Base-by-base conservation (phyloP, 2,888 invertebrate species). In the Meganola albula region DNA sequence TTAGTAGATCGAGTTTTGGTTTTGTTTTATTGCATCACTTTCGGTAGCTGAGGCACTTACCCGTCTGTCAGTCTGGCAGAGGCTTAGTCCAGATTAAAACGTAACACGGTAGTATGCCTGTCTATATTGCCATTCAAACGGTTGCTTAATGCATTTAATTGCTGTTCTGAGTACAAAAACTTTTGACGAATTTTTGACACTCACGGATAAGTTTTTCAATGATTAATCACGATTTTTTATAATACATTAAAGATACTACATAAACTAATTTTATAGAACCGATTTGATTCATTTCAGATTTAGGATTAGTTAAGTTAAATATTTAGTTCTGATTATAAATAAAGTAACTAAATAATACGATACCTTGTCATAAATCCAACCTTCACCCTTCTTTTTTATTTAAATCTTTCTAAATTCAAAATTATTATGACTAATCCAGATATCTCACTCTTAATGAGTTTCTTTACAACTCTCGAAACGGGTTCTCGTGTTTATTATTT, bases 101-200 rank as follows among this genome's bases (percentile, higher is more conserved):
- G 83, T 84, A 84, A 82, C 72, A 82, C 84, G 74, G 84, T 83
- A 84, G 84, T 83, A 66, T 69, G 68, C 62, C 63, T 64, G 71
- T 69, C 67, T 64, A 69, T 64, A 63, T 61, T 70, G 71, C 71
- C 72, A 65, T 72, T 77, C 72, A 66, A 66, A 52, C 53, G 60
- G 53, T 76, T 75, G 68, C 77, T 70, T 72, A 77, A 77, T 67
- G 63, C 61, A 59, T 69, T 78, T 78, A 77, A 80, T 78, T 79
- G 68, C 65, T 58, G 42, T 60, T 49, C 48, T 18, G 25, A 52
- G 42, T 51, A 48, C 49, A 64, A 60, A 63, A 66, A 48, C 37
- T 44, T 44, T 46, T 50, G 53, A 61, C 46, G 53, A 55, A 54
- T 57, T 44, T 55, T 44, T 51, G 55, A 51, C 53, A 53, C 48